Percentiles rank a stretch among this genome's conserved stretches.
phyloP scores from a whole-genome alignment of 2,797 vertebrate genomes.

The Echiichthys vipera region DNA sequence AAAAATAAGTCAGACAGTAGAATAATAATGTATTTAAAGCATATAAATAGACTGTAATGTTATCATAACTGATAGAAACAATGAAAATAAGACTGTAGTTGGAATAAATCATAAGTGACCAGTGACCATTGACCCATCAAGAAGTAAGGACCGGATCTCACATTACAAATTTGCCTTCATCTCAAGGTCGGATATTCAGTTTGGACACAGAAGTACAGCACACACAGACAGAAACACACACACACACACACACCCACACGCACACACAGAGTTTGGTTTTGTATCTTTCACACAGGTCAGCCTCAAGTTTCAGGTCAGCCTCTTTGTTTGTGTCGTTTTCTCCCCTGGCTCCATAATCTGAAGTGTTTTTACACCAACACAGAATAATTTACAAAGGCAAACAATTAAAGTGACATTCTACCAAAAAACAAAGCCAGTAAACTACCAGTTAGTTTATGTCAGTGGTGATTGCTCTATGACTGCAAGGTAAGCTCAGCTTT shows the following conservation, averaged over 20 bases:
- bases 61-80: background rate
- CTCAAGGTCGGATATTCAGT: background rate
- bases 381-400: background rate
- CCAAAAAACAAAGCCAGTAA: background rate
- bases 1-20: background rate
- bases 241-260: conserved; percentile 7
- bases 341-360: conserved; percentile 1
- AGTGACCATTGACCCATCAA: background rate
- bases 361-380: conserved; percentile 5
- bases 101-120: background rate
- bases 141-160: background rate
- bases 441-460: background rate
- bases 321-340: conserved; percentile 32
- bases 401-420: conserved; percentile 1
- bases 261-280: background rate
- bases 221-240: background rate
- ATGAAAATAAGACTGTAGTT: background rate
- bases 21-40: background rate
- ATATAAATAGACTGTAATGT: background rate
- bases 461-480: too few species aligned
- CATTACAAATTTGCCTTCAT: background rate
- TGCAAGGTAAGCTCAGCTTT: too few species aligned
- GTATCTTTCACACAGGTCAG: background rate
- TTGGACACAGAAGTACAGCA: background rate
- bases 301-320: conserved; percentile 3